phyloP scores from a whole-genome alignment of 2,797 vertebrate genomes.

The Epinephelus malabaricus region DNA sequence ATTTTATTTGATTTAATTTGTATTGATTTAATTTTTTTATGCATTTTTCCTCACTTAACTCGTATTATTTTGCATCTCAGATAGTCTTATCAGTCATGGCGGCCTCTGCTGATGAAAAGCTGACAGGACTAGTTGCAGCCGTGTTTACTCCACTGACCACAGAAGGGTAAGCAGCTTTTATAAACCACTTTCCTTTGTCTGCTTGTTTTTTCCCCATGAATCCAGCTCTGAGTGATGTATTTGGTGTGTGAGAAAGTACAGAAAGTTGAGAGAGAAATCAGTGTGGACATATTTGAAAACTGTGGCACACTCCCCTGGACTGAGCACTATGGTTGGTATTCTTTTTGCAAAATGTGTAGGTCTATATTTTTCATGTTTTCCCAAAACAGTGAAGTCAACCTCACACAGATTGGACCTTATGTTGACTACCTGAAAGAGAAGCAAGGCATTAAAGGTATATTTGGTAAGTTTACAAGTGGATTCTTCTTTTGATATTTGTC shows the following conservation, averaged over 20 bases:
- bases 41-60: not conserved
- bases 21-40: not conserved
- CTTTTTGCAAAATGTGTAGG: conserved; percentile 6
- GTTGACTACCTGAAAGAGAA: conserved; percentile 90
- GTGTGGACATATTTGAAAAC: not conserved
- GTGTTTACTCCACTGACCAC: conserved; percentile 92
- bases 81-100: conserved; percentile 59
- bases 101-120: conserved; percentile 71
- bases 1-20: not conserved
- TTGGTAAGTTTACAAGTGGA: conserved; percentile 88
- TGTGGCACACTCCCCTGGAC: not conserved
- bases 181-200: not conserved
- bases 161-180: conserved; percentile 84
- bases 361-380: conserved; percentile 19
- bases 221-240: not conserved
- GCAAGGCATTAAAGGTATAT: conserved; percentile 91
- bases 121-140: conserved; percentile 92
- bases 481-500: not conserved
- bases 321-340: not conserved
- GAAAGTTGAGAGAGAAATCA: not conserved
- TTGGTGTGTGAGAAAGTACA: not conserved
- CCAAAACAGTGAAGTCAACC: conserved; percentile 90
- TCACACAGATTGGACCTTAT: conserved; percentile 88
- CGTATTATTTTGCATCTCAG: not conserved
- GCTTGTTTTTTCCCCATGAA: not conserved